Evolutionary conservation across 2,113 vertebrate species (phyloP).

Genomic region (Cervus canadensis): DNA sequence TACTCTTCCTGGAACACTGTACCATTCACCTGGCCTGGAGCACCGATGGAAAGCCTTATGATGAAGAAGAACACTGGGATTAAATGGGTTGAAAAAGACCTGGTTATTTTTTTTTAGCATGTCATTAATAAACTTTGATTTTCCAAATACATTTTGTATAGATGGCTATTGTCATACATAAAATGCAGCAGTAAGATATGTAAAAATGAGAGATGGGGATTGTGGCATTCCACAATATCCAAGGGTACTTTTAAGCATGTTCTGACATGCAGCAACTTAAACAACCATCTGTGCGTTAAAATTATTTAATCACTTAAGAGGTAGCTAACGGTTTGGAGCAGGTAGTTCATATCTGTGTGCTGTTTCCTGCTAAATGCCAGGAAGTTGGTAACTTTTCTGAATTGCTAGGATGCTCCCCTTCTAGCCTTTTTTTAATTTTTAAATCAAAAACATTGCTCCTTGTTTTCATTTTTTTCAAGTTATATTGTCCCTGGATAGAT

Average conservation of each 20-base stretch:
- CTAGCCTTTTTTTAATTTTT: background rate
- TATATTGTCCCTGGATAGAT: background rate
- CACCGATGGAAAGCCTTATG: background rate
- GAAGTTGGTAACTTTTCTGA: background rate
- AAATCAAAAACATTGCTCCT: background rate
- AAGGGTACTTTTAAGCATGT: fast-evolving
- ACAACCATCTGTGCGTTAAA: background rate
- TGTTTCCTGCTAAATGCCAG: background rate
- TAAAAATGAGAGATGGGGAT: background rate
- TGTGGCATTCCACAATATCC: background rate
- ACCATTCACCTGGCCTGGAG: background rate
- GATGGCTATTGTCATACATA: background rate
- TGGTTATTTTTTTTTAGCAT: background rate
- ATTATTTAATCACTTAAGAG: background rate
- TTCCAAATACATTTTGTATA: background rate
- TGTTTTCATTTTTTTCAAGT: background rate
- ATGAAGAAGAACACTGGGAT: background rate
- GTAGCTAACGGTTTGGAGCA: background rate
- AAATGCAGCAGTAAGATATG: background rate
- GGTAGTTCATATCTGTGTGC: background rate
- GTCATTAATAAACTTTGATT: background rate
- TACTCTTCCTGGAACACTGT: background rate
- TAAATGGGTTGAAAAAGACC: background rate
- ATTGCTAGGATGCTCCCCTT: background rate
- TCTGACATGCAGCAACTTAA: background rate